These are phyloP conservation scores for Speoplatyrhinus poulsoni DNA, from an alignment of 2,113 vertebrate species.

Conservation along the genomic window DNA sequence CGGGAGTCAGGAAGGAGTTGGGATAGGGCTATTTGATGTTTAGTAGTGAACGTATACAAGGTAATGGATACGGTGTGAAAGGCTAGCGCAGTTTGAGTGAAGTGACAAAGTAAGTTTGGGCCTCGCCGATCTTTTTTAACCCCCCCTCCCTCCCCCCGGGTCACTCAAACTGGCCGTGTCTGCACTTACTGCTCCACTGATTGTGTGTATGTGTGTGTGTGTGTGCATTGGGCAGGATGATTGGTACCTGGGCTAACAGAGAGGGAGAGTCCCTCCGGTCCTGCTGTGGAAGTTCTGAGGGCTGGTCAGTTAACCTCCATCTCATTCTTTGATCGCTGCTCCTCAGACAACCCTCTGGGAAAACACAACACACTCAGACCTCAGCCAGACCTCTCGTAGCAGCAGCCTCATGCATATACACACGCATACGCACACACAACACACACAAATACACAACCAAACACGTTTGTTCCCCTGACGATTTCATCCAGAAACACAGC, in stretches of 20 bases:
- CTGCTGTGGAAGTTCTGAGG: conserved; percentile 72
- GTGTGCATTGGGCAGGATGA: conserved; percentile 54
- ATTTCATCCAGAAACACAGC: no score
- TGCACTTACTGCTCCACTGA: conserved; percentile 50
- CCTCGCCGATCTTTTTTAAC: conserved; percentile 66
- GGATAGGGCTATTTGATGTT: conserved; percentile 70
- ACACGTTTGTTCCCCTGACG: not conserved
- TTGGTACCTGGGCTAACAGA: conserved; percentile 72
- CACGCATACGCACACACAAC: conserved; percentile 2
- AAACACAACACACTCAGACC: conserved; percentile 67
- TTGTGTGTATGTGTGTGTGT: conserved; percentile 24
- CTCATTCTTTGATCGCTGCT: conserved; percentile 71
- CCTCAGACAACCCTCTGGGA: conserved; percentile 72
- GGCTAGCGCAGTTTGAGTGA: conserved; percentile 64
- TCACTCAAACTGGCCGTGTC: conserved; percentile 60
- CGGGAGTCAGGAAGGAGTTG: conserved; percentile 47
- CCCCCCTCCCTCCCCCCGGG: conserved; percentile 40
- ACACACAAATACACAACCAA: conserved; percentile 17
- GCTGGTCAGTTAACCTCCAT: conserved; percentile 78
- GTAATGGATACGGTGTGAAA: conserved; percentile 74
- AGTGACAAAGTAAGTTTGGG: conserved; percentile 78
- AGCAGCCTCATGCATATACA: conserved; percentile 19
- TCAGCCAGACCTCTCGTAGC: conserved; percentile 47
- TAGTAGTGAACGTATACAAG: conserved; percentile 53
- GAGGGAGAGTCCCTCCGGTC: conserved; percentile 67